A percentile compares a stretch with the other conserved stretches of the same genome.
These are phyloP conservation scores for Calycopis cecrops DNA, from an alignment of 1,140 invertebrate genomes.

Conservation along the genomic window DNA sequence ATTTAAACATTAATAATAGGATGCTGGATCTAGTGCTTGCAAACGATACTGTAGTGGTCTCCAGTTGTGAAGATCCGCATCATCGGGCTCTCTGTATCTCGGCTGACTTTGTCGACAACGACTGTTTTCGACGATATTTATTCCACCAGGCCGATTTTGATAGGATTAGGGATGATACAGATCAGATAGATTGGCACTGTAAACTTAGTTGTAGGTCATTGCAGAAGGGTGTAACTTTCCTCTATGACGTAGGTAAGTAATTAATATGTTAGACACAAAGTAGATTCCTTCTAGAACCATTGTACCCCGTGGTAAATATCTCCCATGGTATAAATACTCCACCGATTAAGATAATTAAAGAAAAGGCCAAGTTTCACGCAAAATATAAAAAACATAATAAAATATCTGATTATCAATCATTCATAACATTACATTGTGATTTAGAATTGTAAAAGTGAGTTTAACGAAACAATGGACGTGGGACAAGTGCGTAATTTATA, in stretches of 20 bases:
- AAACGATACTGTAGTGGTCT: not conserved
- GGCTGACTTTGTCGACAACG: not conserved
- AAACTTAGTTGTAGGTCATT: not conserved
- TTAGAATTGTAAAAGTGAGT: too few relatives aligned
- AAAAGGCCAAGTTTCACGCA: slow-evolving; percentile 24
- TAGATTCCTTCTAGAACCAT: too few relatives aligned
- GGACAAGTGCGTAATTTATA: too few relatives aligned
- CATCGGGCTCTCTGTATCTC: not conserved
- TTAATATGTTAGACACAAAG: not conserved
- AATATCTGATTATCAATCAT: slow-evolving; percentile 19
- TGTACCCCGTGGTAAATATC: slow-evolving; percentile 8
- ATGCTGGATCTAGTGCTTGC: not conserved
- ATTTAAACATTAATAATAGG: not conserved
- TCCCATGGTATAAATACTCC: slow-evolving; percentile 23
- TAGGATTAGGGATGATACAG: not conserved
- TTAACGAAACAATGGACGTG: too few relatives aligned
- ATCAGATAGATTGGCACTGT: not conserved
- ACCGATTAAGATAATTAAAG: slow-evolving; percentile 23
- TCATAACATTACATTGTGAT: slow-evolving; percentile 18
- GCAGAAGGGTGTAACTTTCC: not conserved
- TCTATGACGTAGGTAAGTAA: not conserved
- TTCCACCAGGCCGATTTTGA: not conserved
- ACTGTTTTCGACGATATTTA: not conserved
- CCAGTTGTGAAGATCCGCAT: not conserved
- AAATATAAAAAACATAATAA: slow-evolving; percentile 28